Evolutionary conservation across 2,113 vertebrate genomes (phyloP).

Genomic region (Saccopteryx leptura): DNA sequence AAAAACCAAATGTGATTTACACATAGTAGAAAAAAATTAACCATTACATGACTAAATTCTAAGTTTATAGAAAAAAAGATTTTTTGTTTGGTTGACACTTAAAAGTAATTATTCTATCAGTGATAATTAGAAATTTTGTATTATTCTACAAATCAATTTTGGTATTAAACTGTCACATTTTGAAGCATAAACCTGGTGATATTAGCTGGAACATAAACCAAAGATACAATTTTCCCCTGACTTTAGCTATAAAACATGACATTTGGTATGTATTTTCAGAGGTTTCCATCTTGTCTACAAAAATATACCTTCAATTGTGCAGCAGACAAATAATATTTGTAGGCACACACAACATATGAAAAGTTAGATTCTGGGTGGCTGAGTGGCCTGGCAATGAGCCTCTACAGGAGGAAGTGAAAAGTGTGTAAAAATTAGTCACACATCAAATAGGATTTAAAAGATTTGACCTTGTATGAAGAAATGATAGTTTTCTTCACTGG

Average conservation of each 20-base stretch:
- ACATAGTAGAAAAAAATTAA: constrained; percentile 61
- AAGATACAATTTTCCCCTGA: constrained; percentile 34
- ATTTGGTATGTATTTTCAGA: constrained; percentile 52
- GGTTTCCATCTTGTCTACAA: constrained; percentile 80
- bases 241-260: constrained; percentile 64
- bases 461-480: constrained; percentile 51
- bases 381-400: constrained; percentile 6
- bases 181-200: constrained; percentile 67
- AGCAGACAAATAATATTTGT: constrained; percentile 58
- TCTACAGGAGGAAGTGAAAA: constrained; percentile 59
- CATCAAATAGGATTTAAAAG: constrained; percentile 66
- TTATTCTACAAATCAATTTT: constrained; percentile 62
- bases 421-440: constrained; percentile 61
- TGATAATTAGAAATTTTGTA: constrained; percentile 59
- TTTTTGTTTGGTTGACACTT: constrained; percentile 56
- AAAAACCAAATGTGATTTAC: constrained; percentile 67
- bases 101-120: constrained; percentile 53
- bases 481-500: constrained; percentile 66
- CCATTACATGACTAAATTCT: constrained; percentile 59
- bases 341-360: constrained; percentile 72
- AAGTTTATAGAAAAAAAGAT: constrained; percentile 45
- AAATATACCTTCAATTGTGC: constrained; percentile 75
- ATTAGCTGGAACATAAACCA: constrained; percentile 66
- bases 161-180: constrained; percentile 73
- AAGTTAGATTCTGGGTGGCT: constrained; percentile 61